Base-by-base conservation (phyloP, 2,797 vertebrate genomes). In the Holocentrus rufus region DNA sequence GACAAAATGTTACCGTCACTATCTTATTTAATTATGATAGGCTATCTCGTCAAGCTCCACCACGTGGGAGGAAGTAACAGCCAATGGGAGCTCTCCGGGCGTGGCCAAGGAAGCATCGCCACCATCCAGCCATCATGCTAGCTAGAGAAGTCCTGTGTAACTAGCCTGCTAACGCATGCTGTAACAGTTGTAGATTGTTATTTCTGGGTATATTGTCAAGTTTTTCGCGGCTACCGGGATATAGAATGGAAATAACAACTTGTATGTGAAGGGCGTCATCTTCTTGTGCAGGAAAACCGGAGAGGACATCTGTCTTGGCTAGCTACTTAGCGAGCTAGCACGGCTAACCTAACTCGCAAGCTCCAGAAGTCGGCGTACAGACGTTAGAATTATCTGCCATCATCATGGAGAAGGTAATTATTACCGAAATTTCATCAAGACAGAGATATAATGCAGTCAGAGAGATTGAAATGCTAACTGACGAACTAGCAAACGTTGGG, bases 341-440 rank as follows among this genome's bases (percentile, higher is more conserved):
- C 65, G 72, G 85, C 83, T 89, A 88, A 73, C 46, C 18, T 18
- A 15, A 42, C 27, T 74, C 64, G 27, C 47, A 34, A 80, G 49
- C 11, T 47, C 47, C 53, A 56, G 55, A 63, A 55, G 74, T 59
- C 84, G 70, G 70, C 64, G 76, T 57, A 23, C 74, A 46, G 57
- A 79, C 82, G 64, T 69, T 59, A 58, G 58, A 47, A 7, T 64
- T 53, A 49, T 67, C 66, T 42, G 5, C 49, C 71, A 22, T 8
- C 17, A 77, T 55, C 76, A 93, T 93, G 92, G 92, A 93, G 74
- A 93, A 92, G 92, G 92, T 93, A 89, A 31, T 7, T 34, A 31
- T 22, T 25, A 8, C 8, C 25, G 7, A 14, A 14, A 27, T 17
- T 13, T 0, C 3, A 1, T 3, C 55, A 2, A 17, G 10, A n/a